Base-by-base conservation (phyloP, 2,113 vertebrate species). In the Natator depressus region DNA sequence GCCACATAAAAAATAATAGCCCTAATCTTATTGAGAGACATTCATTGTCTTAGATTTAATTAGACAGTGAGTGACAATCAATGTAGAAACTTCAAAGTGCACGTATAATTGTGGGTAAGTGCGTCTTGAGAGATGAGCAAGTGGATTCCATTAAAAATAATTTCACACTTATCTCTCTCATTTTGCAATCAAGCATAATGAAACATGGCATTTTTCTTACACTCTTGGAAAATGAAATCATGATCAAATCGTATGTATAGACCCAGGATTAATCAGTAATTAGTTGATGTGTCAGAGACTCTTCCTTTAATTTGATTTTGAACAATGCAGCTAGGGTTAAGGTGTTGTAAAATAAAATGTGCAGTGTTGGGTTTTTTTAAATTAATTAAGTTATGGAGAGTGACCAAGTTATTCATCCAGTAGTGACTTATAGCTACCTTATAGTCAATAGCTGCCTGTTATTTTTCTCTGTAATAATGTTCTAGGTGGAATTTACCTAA, bases 181-280 rank as follows among this genome's bases (percentile, higher is more conserved):
- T 87, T 87, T 93, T 83, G 85, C 46, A 98, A 83, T 94, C 95
- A 96, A 91, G 54, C 76, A n/a, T 93, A 93, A 95, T 85, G 83
- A 96, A 96, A 87, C 17, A 47, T 14, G 24, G 6, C 50, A 13
- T 65, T 90, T 42, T 94, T 35, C 84, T 93, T 89, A 46, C 84
- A 27, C 57, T 82, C 82, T 47, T 92, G 69, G 84, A 90, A 88
- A 95, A 84, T 31, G 11, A 95, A 87, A 84, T 89, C 38, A 88
- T 9, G 14, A 46, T 87, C 31, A 90, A 84, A 89, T 87, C 31
- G n/a, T 47, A 93, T 38, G 59, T 2, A 88, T 82, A 92, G 38
- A 20, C 59, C 27, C 54, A 12, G 55, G 13, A 87, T 84, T 53
- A 1, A 13, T 54, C 51, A 14, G 84, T 89, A 85, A 69, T 93